phyloP scores from a whole-genome alignment of 2,888 invertebrate species.

The Nudaria mundana region DNA sequence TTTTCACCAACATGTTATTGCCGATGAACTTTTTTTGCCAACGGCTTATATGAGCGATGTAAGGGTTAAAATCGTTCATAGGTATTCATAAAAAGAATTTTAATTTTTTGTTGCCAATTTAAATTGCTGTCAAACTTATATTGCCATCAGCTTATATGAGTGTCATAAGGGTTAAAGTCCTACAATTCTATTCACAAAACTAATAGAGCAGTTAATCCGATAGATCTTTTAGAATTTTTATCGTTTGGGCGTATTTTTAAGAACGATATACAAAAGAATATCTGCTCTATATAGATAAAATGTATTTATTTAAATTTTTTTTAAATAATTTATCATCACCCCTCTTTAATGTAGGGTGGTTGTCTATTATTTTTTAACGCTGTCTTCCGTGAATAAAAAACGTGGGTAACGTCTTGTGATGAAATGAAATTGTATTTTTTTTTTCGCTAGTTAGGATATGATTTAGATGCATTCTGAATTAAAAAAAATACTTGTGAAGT shows the following conservation, averaged over 20 bases:
- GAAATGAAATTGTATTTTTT: slow-evolving; percentile 21
- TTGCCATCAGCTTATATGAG: neutral
- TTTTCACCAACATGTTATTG: slow-evolving; percentile 15
- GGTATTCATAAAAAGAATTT: slow-evolving; percentile 4
- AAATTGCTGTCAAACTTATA: too few species aligned
- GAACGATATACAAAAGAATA: slow-evolving; percentile 21
- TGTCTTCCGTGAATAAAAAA: slow-evolving; percentile 53
- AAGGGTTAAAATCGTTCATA: slow-evolving; percentile 27
- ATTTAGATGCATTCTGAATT: slow-evolving; percentile 34
- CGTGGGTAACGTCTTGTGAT: slow-evolving; percentile 57
- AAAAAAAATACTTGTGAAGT: slow-evolving; percentile 10
- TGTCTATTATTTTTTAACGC: slow-evolving; percentile 37
- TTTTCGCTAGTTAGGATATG: slow-evolving; percentile 28
- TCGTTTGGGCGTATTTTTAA: slow-evolving; percentile 33
- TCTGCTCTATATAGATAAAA: slow-evolving; percentile 59
- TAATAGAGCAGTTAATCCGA: slow-evolving; percentile 12
- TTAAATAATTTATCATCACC: slow-evolving; percentile 51
- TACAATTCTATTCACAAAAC: slow-evolving; percentile 5
- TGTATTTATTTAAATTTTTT: slow-evolving; percentile 54
- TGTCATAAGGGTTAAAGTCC: slow-evolving; percentile 25
- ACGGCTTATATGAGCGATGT: neutral
- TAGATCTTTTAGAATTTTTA: slow-evolving; percentile 26
- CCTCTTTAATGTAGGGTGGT: slow-evolving; percentile 50
- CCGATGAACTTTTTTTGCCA: neutral
- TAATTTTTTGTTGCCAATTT: too few species aligned